Conservation (phyloP, 2,888 invertebrate species). For the Stramonita haemastoma region DNA sequence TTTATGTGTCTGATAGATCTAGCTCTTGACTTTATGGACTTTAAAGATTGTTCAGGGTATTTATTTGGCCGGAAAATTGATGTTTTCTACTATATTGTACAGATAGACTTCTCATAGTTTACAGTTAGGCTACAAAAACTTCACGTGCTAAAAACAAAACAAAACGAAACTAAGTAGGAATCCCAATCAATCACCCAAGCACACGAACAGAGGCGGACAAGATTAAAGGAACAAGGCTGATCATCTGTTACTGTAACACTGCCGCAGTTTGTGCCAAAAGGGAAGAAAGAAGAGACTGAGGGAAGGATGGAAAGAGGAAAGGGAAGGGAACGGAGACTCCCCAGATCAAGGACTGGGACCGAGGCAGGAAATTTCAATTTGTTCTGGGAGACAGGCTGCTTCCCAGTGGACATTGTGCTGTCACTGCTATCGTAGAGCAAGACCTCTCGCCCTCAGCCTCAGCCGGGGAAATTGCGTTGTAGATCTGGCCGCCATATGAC, state of each 20-base stretch:
- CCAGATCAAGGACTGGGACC: neutral
- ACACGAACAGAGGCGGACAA: conserved; percentile 25
- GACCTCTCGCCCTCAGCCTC: conserved; percentile 13
- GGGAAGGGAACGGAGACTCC: neutral
- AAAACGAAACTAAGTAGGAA: neutral
- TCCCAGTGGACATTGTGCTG: conserved; percentile 36
- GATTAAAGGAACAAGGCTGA: neutral
- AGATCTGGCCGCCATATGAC: conserved; percentile 41
- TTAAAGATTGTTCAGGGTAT: too few relatives aligned
- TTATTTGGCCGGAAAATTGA: too few relatives aligned
- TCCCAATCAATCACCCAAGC: neutral
- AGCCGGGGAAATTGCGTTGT: conserved; percentile 32
- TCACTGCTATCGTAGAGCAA: conserved; percentile 23
- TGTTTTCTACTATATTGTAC: too few relatives aligned
- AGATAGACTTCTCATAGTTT: too few relatives aligned
- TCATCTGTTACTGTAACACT: neutral
- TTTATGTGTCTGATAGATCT: too few relatives aligned
- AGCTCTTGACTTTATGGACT: too few relatives aligned
- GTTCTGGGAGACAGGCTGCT: conserved; percentile 25
- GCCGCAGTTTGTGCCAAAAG: neutral
- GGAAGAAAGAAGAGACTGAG: neutral
- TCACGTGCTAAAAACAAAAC: neutral
- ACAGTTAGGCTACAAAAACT: too few relatives aligned
- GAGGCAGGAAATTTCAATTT: conserved; percentile 42
- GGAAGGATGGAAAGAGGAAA: neutral